phyloP scores from a whole-genome alignment of 2,888 invertebrate species.

The Meandrusa payeni region DNA sequence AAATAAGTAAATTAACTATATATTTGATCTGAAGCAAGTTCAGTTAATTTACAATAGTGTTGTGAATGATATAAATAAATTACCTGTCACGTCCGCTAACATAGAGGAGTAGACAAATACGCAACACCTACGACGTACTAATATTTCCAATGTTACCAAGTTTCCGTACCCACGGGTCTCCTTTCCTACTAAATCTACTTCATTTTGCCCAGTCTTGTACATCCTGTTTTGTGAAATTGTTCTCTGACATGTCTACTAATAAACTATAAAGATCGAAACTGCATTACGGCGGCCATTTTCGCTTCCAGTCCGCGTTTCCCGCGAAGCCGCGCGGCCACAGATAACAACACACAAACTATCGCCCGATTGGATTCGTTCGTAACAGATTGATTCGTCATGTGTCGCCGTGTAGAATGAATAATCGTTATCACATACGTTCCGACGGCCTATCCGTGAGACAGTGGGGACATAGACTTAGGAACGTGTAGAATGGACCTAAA shows the following conservation, averaged over 20 bases:
- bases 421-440: constrained; percentile 49
- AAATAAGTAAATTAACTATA: too few relatives aligned
- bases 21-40: too few relatives aligned
- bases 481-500: constrained; percentile 43
- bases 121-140: too few relatives aligned
- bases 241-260: background rate
- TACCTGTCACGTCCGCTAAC: too few relatives aligned
- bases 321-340: constrained; percentile 28
- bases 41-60: too few relatives aligned
- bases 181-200: too few relatives aligned
- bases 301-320: constrained; percentile 26
- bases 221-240: too few relatives aligned
- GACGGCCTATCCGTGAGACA: constrained; percentile 37
- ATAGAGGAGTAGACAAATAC: too few relatives aligned
- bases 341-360: constrained; percentile 23
- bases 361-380: constrained; percentile 51
- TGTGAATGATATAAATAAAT: too few relatives aligned
- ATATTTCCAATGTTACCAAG: too few relatives aligned
- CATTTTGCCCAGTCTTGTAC: too few relatives aligned
- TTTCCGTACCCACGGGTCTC: too few relatives aligned
- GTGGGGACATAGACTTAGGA: constrained; percentile 34
- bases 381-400: constrained; percentile 74
- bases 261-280: background rate
- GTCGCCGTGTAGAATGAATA: constrained; percentile 76
- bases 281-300: constrained; percentile 22